phyloP scores from a whole-genome alignment of 2,113 vertebrate genomes.

The Oxyruncus cristatus region DNA sequence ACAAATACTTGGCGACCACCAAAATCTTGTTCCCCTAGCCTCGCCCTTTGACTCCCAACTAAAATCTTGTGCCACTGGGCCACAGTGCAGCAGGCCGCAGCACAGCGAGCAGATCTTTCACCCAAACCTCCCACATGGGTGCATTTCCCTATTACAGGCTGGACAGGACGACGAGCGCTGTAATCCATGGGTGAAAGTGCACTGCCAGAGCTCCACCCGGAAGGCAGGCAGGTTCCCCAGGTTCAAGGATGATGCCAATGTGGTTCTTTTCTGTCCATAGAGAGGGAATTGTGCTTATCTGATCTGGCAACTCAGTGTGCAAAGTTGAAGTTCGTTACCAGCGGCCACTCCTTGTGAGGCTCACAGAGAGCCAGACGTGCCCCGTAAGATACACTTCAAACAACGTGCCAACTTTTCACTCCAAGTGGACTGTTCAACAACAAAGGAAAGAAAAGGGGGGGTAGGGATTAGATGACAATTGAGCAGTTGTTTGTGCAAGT shows the following conservation, averaged over 20 bases:
- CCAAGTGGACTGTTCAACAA: background rate
- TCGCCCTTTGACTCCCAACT: background rate
- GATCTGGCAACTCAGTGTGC: background rate
- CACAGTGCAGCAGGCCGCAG: background rate
- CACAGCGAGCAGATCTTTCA: background rate
- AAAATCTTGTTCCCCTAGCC: background rate
- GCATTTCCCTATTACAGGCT: background rate
- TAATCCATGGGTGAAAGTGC: background rate
- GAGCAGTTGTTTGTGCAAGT: slow-evolving; percentile 57
- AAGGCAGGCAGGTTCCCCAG: background rate
- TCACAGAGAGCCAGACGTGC: background rate
- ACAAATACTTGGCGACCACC: background rate
- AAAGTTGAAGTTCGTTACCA: background rate
- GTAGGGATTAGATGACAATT: background rate
- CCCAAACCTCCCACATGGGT: background rate
- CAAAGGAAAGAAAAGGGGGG: background rate
- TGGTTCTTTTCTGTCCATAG: rapidly evolving
- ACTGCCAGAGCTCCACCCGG: rapidly evolving
- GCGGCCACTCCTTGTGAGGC: background rate
- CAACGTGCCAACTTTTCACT: background rate
- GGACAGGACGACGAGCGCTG: rapidly evolving
- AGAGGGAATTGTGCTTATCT: background rate
- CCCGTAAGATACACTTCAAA: rapidly evolving
- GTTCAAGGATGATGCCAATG: background rate
- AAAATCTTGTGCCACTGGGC: rapidly evolving